Percentiles rank a stretch among this genome's conserved stretches.
These are phyloP conservation scores for Pseudomyrmex gracilis DNA, from an alignment of 1,140 invertebrate genomes.

Conservation along the genomic window DNA sequence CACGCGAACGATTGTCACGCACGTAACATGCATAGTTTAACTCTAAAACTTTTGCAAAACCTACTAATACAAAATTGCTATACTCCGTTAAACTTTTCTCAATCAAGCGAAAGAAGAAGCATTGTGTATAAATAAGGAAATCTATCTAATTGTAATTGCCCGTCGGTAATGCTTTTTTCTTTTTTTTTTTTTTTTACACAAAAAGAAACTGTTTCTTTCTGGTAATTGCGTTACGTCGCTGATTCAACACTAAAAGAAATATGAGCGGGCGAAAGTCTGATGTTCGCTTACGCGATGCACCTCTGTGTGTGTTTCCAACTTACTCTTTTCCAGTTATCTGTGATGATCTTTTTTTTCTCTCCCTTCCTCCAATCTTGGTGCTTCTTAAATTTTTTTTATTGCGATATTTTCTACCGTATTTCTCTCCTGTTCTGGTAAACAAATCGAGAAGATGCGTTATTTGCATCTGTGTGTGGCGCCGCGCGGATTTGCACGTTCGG, in stretches of 20 bases:
- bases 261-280: background rate
- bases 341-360: constrained; percentile 6
- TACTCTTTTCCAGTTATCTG: background rate
- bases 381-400: constrained; percentile 21
- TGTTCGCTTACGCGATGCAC: background rate
- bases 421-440: background rate
- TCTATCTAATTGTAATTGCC: background rate
- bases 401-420: background rate
- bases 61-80: background rate
- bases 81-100: background rate
- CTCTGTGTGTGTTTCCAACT: background rate
- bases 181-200: background rate
- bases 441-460: background rate
- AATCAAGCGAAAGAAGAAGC: background rate
- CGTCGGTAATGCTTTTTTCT: background rate
- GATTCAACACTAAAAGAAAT: background rate
- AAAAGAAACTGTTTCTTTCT: background rate
- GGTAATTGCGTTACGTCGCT: constrained; percentile 1
- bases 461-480: background rate
- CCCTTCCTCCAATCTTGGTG: background rate
- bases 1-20: no score
- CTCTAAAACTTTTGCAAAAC: no score
- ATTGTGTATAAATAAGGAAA: background rate
- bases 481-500: background rate
- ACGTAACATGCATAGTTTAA: no score